Percentiles rank a stretch among this genome's conserved stretches.
phyloP scores from a whole-genome alignment of 2,888 invertebrate species.

The Drosophila setosimentum region DNA sequence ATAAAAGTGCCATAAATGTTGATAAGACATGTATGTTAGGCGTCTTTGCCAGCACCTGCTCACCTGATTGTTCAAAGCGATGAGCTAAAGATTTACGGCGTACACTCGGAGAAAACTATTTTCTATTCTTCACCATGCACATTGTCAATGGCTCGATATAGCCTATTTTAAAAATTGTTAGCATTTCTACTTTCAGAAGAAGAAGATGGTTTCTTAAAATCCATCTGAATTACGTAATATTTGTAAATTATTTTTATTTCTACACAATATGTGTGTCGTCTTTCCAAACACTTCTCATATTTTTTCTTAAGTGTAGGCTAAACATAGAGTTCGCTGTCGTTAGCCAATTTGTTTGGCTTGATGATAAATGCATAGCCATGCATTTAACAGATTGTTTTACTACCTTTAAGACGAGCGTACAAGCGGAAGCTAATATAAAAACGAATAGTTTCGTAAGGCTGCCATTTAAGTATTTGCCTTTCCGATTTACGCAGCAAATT shows the following conservation, averaged over 20 bases:
- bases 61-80: conserved; percentile 43
- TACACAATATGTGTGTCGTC: background rate
- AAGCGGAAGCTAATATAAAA: background rate
- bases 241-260: background rate
- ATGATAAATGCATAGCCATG: conserved; percentile 56
- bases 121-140: background rate
- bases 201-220: background rate
- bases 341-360: conserved; percentile 53
- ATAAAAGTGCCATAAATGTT: conserved; percentile 75
- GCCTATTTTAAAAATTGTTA: background rate
- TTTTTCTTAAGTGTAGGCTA: background rate
- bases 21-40: conserved; percentile 73
- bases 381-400: conserved; percentile 58
- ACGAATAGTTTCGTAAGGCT: background rate
- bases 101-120: background rate
- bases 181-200: background rate
- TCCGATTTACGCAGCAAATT: conserved; percentile 43
- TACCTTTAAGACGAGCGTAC: conserved; percentile 21
- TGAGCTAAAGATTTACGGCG: background rate
- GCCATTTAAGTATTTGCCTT: conserved; percentile 22
- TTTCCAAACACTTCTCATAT: background rate
- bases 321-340: conserved; percentile 21
- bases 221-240: background rate
- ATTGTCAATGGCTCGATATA: background rate
- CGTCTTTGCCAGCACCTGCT: conserved; percentile 38